Evolutionary conservation across 2,797 vertebrate species (phyloP), one percentile per base, ranked within the genome.

Genomic region (Margarornis squamiger): DNA sequence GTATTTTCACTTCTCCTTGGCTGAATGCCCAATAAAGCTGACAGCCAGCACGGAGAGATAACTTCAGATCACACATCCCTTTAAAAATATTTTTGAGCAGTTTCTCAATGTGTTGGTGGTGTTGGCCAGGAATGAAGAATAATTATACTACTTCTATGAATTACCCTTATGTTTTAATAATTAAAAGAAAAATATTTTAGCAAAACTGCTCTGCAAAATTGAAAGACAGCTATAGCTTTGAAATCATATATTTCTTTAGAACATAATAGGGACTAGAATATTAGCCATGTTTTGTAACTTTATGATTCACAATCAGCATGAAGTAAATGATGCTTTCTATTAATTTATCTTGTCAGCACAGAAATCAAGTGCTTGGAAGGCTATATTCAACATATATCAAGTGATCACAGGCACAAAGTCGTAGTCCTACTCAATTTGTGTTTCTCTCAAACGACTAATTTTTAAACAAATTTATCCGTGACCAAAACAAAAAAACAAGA

Each of bases 121-220:
- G 63, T 34, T 87, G 81, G 71, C 55, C 52, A 89, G 49, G 10
- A 51, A 51, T 18, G 30, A 55, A 86, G 58, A 68, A 76, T 34
- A 16, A 93, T 86, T 90, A 70, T 43, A 26, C 48, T 76, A 65
- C 22, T 92, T 9, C 41, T 49, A 58, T 45, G 61, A 91, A 82
- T 39, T 82, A 21, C 22, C 14, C 19, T 78, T 85, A 82, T 79
- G 63, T 87, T 92, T 82, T 49, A 85, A 86, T 49, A 86, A 90
- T 59, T 41, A 84, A 68, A 95, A 95, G 15, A 90, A 93, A 94
- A 93, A 82, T 83, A 94, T 77, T 92, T 89, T 58, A 80, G 49
- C 43, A 81, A 89, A 81, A 84, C 5, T 59, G 30, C 34, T 73
- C 29, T 79, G 48, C 20, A 46, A 63, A 73, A 85, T 1, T 92